These are phyloP conservation scores for Neoniphon sammara DNA, from an alignment of 2,797 vertebrate species.

Conservation along the genomic window DNA sequence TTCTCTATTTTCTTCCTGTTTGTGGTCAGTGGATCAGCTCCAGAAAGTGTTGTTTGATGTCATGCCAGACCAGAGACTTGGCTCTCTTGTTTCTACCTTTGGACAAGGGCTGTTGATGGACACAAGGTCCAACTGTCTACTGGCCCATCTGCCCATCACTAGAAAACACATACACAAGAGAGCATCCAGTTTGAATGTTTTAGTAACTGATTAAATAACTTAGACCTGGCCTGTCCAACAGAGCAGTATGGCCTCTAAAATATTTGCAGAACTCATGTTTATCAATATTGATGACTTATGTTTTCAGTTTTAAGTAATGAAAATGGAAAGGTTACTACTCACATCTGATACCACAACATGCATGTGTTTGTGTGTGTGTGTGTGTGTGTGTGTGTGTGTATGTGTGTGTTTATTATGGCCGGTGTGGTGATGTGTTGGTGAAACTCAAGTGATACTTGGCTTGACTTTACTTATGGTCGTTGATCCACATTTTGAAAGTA, in stretches of 20 bases:
- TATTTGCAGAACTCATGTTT: constrained; percentile 7
- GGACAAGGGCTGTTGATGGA: neutral
- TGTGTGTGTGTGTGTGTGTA: neutral
- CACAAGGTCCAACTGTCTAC: constrained; percentile 1
- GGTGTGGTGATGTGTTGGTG: too few species aligned
- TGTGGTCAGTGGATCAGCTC: neutral
- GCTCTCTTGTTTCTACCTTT: neutral
- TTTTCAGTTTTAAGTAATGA: constrained; percentile 5
- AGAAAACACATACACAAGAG: constrained; percentile 31
- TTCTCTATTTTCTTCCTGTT: neutral
- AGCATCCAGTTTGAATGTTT: constrained; percentile 11
- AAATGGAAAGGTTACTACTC: constrained; percentile 9
- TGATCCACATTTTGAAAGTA: too few species aligned
- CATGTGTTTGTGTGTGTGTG: neutral
- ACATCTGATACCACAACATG: neutral
- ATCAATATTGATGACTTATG: constrained; percentile 6
- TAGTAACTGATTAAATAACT: constrained; percentile 17
- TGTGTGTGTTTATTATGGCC: neutral
- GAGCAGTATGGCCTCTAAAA: constrained; percentile 8
- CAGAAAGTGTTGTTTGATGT: neutral
- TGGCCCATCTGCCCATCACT: neutral
- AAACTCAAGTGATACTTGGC: neutral
- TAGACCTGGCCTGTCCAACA: neutral
- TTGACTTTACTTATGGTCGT: too few species aligned
- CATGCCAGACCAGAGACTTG: neutral